Evolutionary conservation across 2,797 vertebrate species (phyloP).

Genomic region (Neosilurus hyrtlii): DNA sequence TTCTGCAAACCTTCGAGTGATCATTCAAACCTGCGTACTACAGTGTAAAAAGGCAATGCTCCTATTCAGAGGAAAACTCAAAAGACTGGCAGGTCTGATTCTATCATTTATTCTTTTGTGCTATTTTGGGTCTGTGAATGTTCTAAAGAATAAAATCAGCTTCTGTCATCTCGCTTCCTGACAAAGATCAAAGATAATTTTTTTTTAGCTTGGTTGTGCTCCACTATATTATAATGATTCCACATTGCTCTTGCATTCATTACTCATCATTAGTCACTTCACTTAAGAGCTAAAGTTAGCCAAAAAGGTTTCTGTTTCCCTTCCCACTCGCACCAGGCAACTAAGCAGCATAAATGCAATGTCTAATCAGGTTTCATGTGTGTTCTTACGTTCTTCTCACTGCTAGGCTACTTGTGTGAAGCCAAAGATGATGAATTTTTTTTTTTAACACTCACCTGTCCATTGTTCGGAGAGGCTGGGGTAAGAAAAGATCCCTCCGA

Average conservation of each 20-base stretch:
- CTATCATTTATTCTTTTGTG: background rate
- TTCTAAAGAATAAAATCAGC: background rate
- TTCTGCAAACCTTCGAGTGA: background rate
- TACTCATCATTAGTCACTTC: background rate
- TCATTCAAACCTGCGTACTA: no score
- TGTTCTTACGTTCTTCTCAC: background rate
- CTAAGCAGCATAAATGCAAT: background rate
- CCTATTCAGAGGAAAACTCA: no score
- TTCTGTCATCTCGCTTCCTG: background rate
- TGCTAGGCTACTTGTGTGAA: background rate
- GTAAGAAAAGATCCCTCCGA: conserved; percentile 74
- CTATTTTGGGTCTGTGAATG: background rate
- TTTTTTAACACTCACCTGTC: conserved; percentile 67
- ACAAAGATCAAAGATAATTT: background rate
- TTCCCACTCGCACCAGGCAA: background rate
- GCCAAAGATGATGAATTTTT: background rate
- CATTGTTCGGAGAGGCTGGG: conserved; percentile 75
- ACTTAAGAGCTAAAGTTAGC: background rate
- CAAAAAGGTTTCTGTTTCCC: background rate
- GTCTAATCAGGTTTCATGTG: background rate
- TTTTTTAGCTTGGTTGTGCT: background rate
- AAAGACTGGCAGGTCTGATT: no score
- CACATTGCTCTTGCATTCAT: background rate
- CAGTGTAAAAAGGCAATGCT: no score
- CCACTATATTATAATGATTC: background rate